Evolutionary conservation across 2,888 invertebrate species (phyloP), one percentile per base, ranked within the genome.

Genomic region (Zaprionus lineosus): DNA sequence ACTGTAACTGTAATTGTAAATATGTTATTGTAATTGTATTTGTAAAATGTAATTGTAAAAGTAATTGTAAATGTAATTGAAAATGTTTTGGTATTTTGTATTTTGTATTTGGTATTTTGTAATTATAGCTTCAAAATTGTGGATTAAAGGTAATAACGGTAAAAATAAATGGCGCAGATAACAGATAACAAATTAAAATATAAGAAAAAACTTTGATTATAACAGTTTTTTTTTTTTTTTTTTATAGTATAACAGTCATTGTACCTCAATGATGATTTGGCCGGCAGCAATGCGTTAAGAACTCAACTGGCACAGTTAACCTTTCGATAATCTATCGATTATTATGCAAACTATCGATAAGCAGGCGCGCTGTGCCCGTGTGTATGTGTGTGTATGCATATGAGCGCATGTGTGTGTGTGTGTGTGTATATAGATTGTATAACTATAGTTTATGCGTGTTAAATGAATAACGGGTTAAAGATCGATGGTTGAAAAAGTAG

Each of bases 191-290:
- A 31, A 31, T 57, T 33, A 31, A 51, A 29, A 31, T 34, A 28
- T 26, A 47, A 31, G 18, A n/a, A 33, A 21, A 36, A 31, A 31
- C n/a, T n/a, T 31, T 14, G 7, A 34, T 16, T 34, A 34, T 34
- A 34, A 34, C 15, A 15, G 24, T 24, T 8, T 24, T 8, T 8
- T 1, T 24, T 3, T 24, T 8, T 8, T 14, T 11, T 2, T 5
- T 12, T 36, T 18, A 19, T 12, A 16, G 9, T 43, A 18, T 37
- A 59, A 59, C 48, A 37, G 40, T 68, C 46, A 53, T 50, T 68
- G 62, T 68, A 74, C 62, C 62, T 57, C 44, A 33, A 37, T 15
- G 18, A 50, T 72, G 53, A 66, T 28, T 66, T 48, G 39, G 40
- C 51, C 24, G 34, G 46, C 65, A 50, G 65, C 56, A 40, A 63